phyloP scores from a whole-genome alignment of 2,888 invertebrate genomes.

The Cynaeus angustus region DNA sequence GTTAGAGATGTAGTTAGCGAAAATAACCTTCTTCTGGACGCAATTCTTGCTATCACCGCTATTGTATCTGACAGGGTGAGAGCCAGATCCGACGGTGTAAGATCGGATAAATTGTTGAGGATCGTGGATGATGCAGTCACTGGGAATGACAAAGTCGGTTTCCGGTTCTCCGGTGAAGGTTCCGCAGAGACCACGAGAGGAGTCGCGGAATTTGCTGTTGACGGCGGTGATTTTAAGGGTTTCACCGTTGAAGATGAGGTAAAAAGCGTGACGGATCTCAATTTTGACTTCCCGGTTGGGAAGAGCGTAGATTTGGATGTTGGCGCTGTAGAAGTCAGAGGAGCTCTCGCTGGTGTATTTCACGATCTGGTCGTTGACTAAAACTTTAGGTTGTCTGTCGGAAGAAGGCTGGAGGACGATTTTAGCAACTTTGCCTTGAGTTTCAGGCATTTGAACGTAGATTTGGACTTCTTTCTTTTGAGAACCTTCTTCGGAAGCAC shows the following conservation, averaged over 20 bases:
- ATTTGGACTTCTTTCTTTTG: constrained; percentile 71
- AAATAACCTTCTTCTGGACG: constrained; percentile 58
- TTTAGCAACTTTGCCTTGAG: constrained; percentile 67
- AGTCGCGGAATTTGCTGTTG: constrained; percentile 72
- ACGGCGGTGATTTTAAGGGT: constrained; percentile 70
- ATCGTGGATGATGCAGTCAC: constrained; percentile 73
- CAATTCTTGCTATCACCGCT: constrained; percentile 63
- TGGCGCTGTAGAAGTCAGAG: constrained; percentile 65
- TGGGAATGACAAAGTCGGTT: constrained; percentile 77
- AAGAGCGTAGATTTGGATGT: constrained; percentile 71
- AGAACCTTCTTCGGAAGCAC: constrained; percentile 66
- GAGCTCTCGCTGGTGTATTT: constrained; percentile 62
- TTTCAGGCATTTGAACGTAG: constrained; percentile 67
- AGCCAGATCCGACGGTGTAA: constrained; percentile 73
- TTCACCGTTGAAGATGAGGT: constrained; percentile 75
- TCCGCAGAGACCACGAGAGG: constrained; percentile 79
- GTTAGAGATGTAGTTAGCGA: constrained; percentile 71
- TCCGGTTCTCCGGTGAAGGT: constrained; percentile 75
- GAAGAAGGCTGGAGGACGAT: constrained; percentile 64
- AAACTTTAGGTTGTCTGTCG: constrained; percentile 61
- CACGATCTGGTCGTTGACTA: constrained; percentile 71
- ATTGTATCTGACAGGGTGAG: background rate
- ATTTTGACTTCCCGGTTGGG: constrained; percentile 75
- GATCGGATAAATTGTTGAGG: constrained; percentile 75
- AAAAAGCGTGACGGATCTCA: constrained; percentile 72